Evolutionary conservation across 2,113 vertebrate species (phyloP).

Genomic region (Misgurnus mizolepis): DNA sequence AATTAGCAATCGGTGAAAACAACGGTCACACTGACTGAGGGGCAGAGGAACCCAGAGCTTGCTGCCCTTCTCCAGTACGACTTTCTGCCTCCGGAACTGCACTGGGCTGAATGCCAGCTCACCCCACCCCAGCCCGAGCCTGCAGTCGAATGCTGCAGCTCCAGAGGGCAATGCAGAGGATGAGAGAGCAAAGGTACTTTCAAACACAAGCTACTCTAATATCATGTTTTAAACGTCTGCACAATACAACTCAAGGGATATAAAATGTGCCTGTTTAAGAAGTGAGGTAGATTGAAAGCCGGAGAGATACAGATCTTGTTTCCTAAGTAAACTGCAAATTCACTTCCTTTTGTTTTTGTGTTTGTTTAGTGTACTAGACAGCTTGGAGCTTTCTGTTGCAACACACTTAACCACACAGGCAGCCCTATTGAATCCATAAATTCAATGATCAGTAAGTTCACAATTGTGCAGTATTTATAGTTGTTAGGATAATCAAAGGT

Average conservation of each 20-base stretch:
- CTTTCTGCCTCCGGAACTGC: conserved; percentile 40
- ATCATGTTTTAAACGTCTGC: conserved; percentile 12
- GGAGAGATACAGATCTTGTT: conserved; percentile 25
- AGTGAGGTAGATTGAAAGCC: background rate
- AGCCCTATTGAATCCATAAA: background rate
- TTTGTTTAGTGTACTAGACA: conserved; percentile 18
- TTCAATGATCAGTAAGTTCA: background rate
- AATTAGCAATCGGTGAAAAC: background rate
- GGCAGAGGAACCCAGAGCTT: background rate
- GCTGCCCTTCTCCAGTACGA: background rate
- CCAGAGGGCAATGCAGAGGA: conserved; percentile 74
- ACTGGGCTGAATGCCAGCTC: conserved; percentile 67
- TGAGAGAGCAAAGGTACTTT: conserved; percentile 58
- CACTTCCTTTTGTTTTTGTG: conserved; percentile 24
- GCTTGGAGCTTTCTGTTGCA: conserved; percentile 10
- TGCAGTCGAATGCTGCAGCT: conserved; percentile 75
- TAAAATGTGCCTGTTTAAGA: conserved; percentile 4
- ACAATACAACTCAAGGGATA: background rate
- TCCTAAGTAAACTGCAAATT: conserved; percentile 10
- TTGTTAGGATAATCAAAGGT: no score
- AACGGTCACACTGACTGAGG: no score
- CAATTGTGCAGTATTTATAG: background rate
- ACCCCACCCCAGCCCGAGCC: conserved; percentile 73
- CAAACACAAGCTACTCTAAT: conserved; percentile 46
- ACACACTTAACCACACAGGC: background rate